These are phyloP conservation scores for Parasteatoda tepidariorum DNA, from an alignment of 1,140 invertebrate genomes.

Conservation along the genomic window DNA sequence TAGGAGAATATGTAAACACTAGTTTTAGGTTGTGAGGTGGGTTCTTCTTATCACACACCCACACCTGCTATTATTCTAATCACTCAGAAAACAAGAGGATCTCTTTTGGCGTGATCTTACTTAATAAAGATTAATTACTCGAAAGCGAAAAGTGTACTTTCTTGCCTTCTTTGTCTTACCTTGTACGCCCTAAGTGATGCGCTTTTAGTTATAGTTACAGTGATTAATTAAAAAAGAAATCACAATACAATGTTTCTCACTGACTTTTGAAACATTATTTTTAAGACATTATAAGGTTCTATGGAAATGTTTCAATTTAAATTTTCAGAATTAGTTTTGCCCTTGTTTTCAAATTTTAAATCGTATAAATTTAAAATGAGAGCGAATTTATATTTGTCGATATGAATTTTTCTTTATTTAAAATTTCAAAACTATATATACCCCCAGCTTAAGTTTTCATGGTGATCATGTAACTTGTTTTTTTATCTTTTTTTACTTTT, in stretches of 20 bases:
- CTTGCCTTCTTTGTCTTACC: background rate
- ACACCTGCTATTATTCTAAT: conserved; percentile 31
- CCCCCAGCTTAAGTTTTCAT: too few relatives aligned
- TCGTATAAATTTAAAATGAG: too few relatives aligned
- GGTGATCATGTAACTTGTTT: too few relatives aligned
- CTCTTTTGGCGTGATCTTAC: background rate
- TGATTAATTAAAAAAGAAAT: conserved; percentile 30
- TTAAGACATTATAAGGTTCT: conserved; percentile 9
- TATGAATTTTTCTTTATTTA: too few relatives aligned
- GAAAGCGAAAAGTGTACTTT: conserved; percentile 46
- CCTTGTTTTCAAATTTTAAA: too few relatives aligned
- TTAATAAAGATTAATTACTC: conserved; percentile 55
- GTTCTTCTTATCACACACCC: conserved; percentile 11
- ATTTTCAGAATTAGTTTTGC: too few relatives aligned
- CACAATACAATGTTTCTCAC: background rate
- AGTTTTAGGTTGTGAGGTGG: background rate
- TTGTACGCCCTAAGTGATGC: background rate
- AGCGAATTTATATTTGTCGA: too few relatives aligned
- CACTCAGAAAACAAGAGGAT: conserved; percentile 33
- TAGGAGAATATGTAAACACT: background rate
- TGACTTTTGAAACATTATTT: conserved; percentile 28
- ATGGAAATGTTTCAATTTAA: too few relatives aligned
- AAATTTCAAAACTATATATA: too few relatives aligned
- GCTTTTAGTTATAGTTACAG: background rate
- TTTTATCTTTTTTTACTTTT: too few relatives aligned